phyloP scores from a whole-genome alignment of 2,888 invertebrate species.

The Thumatha senex region DNA sequence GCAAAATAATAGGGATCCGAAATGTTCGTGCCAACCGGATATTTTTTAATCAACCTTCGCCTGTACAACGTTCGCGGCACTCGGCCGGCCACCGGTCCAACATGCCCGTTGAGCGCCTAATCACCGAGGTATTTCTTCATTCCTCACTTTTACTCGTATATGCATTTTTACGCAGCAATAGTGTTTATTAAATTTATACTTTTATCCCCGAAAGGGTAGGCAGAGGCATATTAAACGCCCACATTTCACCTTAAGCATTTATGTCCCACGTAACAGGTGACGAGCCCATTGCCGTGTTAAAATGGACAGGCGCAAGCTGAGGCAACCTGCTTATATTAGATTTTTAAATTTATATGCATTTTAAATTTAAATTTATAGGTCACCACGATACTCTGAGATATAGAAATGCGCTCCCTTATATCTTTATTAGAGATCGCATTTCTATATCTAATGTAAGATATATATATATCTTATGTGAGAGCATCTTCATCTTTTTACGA shows the following conservation, averaged over 20 bases:
- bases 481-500: too few relatives aligned
- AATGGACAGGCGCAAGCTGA: too few relatives aligned
- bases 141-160: conserved; percentile 13
- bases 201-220: too few relatives aligned
- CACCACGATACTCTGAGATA: background rate
- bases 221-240: too few relatives aligned
- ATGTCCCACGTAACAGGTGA: too few relatives aligned
- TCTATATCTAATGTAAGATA: too few relatives aligned
- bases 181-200: conserved; percentile 22
- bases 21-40: conserved; percentile 39
- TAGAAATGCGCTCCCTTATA: background rate
- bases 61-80: conserved; percentile 6
- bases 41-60: conserved; percentile 49
- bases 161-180: conserved; percentile 31
- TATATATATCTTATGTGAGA: too few relatives aligned
- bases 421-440: too few relatives aligned
- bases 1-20: conserved; percentile 47
- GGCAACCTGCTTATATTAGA: too few relatives aligned
- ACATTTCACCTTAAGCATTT: too few relatives aligned
- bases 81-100: conserved; percentile 17
- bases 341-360: conserved; percentile 15
- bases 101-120: conserved; percentile 12
- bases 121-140: conserved; percentile 29
- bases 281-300: too few relatives aligned
- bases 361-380: conserved; percentile 28